Evolutionary conservation across 2,888 invertebrate species (phyloP).

Genomic region (Tenthredo scrophulariae): DNA sequence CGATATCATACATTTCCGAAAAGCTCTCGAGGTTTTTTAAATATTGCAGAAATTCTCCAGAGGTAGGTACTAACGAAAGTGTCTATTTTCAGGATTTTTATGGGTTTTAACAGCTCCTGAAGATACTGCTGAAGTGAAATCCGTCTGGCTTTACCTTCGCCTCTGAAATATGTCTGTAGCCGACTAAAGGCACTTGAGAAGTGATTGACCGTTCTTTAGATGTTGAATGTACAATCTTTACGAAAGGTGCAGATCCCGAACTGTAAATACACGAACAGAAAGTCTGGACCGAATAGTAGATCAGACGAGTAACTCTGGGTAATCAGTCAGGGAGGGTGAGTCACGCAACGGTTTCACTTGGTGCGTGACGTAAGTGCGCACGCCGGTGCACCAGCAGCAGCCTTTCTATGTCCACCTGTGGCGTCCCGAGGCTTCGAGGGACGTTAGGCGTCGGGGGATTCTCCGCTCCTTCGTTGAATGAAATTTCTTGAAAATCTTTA

Average conservation of each 20-base stretch:
- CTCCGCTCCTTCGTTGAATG: background rate
- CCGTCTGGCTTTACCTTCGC: background rate
- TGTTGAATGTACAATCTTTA: background rate
- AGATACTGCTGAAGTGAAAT: background rate
- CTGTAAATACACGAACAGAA: constrained; percentile 3
- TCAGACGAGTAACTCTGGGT: background rate
- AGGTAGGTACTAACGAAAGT: background rate
- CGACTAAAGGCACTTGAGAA: background rate
- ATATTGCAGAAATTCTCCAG: background rate
- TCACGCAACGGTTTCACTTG: constrained; percentile 49
- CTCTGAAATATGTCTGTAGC: background rate
- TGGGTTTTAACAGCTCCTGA: background rate
- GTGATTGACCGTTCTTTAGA: constrained; percentile 7
- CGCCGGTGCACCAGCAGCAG: constrained; percentile 25
- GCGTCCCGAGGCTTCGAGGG: background rate
- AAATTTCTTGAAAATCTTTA: background rate
- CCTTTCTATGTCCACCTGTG: constrained; percentile 43
- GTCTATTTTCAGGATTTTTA: background rate
- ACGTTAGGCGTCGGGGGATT: background rate
- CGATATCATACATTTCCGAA: too few species aligned
- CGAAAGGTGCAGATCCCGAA: background rate
- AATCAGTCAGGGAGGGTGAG: background rate
- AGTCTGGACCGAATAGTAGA: constrained; percentile 1
- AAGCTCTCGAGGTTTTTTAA: background rate
- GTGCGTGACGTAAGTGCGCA: constrained; percentile 33